Percentiles rank a stretch among this genome's conserved stretches.
Conservation (phyloP, 2,888 invertebrate species). For the Allolobophora icterica region DNA sequence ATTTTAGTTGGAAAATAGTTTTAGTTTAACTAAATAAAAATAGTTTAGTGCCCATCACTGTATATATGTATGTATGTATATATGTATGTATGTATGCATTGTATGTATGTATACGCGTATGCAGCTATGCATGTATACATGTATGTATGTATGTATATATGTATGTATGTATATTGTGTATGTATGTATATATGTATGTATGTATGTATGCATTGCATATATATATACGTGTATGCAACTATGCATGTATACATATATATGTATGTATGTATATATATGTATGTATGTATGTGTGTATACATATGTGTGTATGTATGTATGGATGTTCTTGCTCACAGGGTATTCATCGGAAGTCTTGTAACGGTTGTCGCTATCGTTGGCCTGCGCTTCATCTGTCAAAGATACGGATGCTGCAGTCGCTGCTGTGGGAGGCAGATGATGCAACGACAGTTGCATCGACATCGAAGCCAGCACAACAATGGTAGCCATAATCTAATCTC, state of each 20-base stretch:
- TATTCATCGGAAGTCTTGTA: not conserved
- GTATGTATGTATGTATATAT: constrained; percentile 9
- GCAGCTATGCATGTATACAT: constrained; percentile 28
- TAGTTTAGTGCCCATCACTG: no score
- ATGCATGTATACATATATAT: not conserved
- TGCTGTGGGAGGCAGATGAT: not conserved
- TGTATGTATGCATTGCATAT: not conserved
- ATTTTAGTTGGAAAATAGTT: no score
- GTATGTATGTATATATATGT: not conserved
- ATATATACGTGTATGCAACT: not conserved
- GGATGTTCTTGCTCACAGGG: not conserved
- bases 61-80: constrained; percentile 22
- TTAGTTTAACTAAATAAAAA: no score
- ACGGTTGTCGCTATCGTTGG: not conserved
- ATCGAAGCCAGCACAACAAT: not conserved
- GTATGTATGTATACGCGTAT: constrained; percentile 30
- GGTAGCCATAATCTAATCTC: not conserved
- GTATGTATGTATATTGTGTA: not conserved
- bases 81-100: constrained; percentile 30
- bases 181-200: not conserved
- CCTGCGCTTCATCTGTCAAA: not conserved
- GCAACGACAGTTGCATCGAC: not conserved
- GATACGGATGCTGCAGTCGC: not conserved
- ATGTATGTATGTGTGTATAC: not conserved
- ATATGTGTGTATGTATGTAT: no score